phyloP scores from a whole-genome alignment of 1,140 invertebrate species.

The Drosophila gunungcola region DNA sequence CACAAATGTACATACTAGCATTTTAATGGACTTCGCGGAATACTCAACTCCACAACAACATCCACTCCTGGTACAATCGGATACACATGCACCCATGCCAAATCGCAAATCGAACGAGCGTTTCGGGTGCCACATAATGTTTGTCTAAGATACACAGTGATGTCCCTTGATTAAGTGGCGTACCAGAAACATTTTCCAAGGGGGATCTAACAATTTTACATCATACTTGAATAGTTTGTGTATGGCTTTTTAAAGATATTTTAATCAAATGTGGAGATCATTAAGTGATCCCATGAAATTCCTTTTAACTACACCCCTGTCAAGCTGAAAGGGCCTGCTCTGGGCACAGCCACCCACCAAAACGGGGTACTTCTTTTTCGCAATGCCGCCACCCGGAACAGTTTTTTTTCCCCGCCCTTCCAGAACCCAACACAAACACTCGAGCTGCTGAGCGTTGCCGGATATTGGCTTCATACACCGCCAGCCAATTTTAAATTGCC shows the following conservation, averaged over 20 bases:
- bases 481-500: conserved; percentile 82
- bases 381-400: neutral
- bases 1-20: conserved; percentile 52
- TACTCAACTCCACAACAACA: conserved; percentile 15
- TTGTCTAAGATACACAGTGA: conserved; percentile 72
- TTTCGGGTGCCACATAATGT: conserved; percentile 62
- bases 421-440: conserved; percentile 48
- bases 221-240: too few relatives aligned
- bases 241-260: too few relatives aligned
- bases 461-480: conserved; percentile 82
- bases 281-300: neutral
- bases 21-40: conserved; percentile 66
- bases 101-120: conserved; percentile 47
- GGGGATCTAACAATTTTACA: neutral
- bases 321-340: neutral
- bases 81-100: conserved; percentile 6
- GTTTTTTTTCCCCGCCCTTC: conserved; percentile 15
- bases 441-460: conserved; percentile 55
- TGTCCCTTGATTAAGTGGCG: conserved; percentile 29
- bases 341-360: neutral
- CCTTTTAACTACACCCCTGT: neutral
- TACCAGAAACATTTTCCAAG: neutral
- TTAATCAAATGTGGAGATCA: too few relatives aligned
- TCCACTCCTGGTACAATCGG: conserved; percentile 2
- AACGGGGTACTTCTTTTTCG: conserved; percentile 1